These are phyloP conservation scores for Hyaena hyaena DNA, from an alignment of 2,113 vertebrate genomes.

Conservation along the genomic window DNA sequence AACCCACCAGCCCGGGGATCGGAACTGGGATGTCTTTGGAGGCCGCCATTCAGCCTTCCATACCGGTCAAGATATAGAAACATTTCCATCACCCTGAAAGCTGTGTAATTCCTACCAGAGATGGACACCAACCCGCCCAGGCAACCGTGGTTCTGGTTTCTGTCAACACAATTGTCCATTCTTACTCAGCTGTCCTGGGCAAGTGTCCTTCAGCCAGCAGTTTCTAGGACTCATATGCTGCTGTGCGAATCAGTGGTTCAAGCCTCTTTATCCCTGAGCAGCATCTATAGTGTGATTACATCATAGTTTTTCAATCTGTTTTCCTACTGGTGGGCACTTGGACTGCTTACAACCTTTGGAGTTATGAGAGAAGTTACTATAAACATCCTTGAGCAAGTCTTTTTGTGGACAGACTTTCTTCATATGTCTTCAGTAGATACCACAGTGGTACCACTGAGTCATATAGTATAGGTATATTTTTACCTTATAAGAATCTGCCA, in stretches of 20 bases:
- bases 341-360: neutral
- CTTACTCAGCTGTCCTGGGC: neutral
- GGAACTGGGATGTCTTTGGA: too few relatives aligned
- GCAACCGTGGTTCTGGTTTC: accelerated
- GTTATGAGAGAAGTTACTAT: neutral
- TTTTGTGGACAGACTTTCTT: neutral
- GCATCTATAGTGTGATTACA: accelerated
- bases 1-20: too few relatives aligned
- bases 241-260: neutral
- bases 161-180: accelerated
- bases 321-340: neutral
- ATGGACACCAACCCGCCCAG: accelerated
- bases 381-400: neutral
- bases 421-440: neutral
- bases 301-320: neutral
- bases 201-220: neutral
- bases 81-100: neutral
- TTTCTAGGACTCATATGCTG: accelerated
- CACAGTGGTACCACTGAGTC: neutral
- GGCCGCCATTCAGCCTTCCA: neutral
- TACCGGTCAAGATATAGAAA: neutral
- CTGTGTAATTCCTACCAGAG: accelerated
- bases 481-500: neutral
- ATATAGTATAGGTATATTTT: neutral
- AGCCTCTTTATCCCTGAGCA: accelerated